phyloP scores from a whole-genome alignment of 2,888 invertebrate species.

The Thysanoteuthis rhombus region DNA sequence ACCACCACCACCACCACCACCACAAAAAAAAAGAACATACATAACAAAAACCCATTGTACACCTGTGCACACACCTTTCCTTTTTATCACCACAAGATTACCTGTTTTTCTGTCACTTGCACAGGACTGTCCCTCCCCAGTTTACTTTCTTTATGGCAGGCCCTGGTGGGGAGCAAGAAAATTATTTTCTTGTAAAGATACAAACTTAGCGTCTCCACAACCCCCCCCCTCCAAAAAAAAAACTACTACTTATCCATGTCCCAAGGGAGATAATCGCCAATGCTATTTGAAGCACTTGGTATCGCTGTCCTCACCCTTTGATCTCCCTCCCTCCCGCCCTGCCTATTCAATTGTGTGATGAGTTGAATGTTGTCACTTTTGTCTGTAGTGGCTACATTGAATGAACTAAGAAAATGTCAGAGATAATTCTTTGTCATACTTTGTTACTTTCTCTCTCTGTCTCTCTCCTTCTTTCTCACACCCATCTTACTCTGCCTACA shows the following conservation, averaged over 20 bases:
- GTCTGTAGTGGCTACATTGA: background rate
- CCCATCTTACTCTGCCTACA: background rate
- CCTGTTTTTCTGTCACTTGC: background rate
- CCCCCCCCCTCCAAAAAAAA: background rate
- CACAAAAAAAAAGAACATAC: background rate
- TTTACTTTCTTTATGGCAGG: background rate
- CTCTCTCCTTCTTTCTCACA: background rate
- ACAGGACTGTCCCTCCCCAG: background rate
- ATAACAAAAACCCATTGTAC: background rate
- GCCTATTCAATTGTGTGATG: background rate
- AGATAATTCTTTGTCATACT: background rate
- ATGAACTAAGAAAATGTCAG: background rate
- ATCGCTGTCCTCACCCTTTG: background rate
- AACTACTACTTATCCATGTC: background rate
- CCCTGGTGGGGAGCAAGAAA: constrained; percentile 12
- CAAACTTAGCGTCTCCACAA: background rate
- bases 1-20: background rate
- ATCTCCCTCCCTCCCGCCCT: background rate
- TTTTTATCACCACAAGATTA: background rate
- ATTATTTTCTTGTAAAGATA: background rate
- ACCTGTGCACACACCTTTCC: background rate
- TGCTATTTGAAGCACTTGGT: background rate
- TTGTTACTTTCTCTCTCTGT: background rate
- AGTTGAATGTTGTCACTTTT: background rate
- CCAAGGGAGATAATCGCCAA: background rate